Base-by-base conservation (phyloP, 2,113 vertebrate genomes). In the Catharus minimus region DNA sequence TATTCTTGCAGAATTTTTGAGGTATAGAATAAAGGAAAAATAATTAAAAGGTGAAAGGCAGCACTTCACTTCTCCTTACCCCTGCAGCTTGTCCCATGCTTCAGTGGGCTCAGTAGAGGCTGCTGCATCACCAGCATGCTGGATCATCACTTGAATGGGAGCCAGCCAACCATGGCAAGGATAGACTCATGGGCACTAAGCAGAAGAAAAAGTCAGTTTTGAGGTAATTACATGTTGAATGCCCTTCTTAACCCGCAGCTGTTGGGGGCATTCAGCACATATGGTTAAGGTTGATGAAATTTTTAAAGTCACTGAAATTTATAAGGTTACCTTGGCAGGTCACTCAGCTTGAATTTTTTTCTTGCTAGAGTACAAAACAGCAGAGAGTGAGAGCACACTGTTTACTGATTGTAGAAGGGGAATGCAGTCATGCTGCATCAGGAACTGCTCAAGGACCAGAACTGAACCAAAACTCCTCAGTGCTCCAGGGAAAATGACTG, bases 141-240 rank as follows among this genome's bases (percentile, higher is more conserved):
- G 62, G 90, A 86, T 69, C 83, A 69, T 74, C 89, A 71, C 71
- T 94, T 94, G 95, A 93, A 86, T 60, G 36, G 92, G 67, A 96
- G 86, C 81, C 92, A 96, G 86, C 49, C 90, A 92, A 86, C 83
- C 89, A 89, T 60, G 64, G 91, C 83, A 73, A 80, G 71, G 77
- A 66, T 32, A 89, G 83, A 87, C 89, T 94, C 91, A 80, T 74
- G 84, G 84, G 93, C 84, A 94, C 86, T 90, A 92, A 87, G 92
- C 43, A 92, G 86, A 92, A 93, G 82, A 79, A 71, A 73, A 94
- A 95, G 93, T 77, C 86, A 93, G 86, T 96, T 95, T 87, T 81
- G 92, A 94, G 90, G 90, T 95, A 96, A 95, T 96, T 96, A 96
- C 6, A 4, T 87, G 89, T 84, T 89, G 95, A 95, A 87, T 91